Conservation (phyloP, 1,140 invertebrate genomes). For the Pogonomyrmex californicus region DNA sequence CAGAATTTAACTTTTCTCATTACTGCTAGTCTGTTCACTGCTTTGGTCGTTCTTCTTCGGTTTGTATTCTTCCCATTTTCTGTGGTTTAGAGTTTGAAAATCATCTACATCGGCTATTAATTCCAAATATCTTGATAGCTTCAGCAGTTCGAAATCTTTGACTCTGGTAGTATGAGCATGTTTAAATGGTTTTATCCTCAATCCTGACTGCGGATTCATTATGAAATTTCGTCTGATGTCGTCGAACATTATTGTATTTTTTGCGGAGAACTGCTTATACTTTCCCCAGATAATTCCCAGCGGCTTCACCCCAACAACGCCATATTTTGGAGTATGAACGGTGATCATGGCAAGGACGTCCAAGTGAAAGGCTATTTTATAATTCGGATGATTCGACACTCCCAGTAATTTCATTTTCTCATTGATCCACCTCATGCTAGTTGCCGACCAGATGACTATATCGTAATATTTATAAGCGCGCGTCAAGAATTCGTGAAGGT, state of each 20-base stretch:
- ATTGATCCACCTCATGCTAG: conserved; percentile 99
- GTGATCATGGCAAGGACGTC: conserved; percentile 98
- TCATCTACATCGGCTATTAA: conserved; percentile 95
- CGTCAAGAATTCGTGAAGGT: conserved; percentile 97
- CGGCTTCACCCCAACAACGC: conserved; percentile 97
- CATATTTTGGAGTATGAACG: conserved; percentile 95
- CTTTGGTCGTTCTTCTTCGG: conserved; percentile 77
- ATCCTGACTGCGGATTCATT: conserved; percentile 98
- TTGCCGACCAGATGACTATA: conserved; percentile 98
- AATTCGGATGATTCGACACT: conserved; percentile 93
- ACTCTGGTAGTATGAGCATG: conserved; percentile 96
- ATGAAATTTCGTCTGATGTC: conserved; percentile 99
- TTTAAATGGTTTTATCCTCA: conserved; percentile 96
- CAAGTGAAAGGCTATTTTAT: conserved; percentile 97
- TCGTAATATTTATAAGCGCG: conserved; percentile 96
- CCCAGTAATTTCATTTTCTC: conserved; percentile 98
- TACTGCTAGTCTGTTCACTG: conserved; percentile 44
- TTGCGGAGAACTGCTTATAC: conserved; percentile 94
- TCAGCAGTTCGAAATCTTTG: conserved; percentile 94
- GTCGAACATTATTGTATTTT: conserved; percentile 99
- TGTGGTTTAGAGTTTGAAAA: conserved; percentile 95
- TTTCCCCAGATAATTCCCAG: conserved; percentile 99
- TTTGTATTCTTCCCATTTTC: conserved; percentile 95
- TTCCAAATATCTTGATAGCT: conserved; percentile 94
- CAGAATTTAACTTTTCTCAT: conserved; percentile 44